These are phyloP conservation scores for Drosophila kanapiae DNA, from an alignment of 1,140 invertebrate species.

Conservation along the genomic window DNA sequence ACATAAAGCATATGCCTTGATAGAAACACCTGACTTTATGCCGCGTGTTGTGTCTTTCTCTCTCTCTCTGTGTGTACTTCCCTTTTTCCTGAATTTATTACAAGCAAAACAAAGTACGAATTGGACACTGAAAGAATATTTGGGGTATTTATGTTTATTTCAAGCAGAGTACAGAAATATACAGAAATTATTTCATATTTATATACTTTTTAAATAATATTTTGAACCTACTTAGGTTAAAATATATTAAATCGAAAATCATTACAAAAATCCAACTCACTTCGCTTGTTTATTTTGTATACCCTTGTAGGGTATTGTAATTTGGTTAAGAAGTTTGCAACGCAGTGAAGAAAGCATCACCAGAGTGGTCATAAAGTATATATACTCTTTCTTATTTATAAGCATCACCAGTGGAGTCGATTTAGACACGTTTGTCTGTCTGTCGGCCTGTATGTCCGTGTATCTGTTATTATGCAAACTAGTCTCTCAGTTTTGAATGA, in stretches of 20 bases:
- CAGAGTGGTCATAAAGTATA: no score
- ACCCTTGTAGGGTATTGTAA: no score
- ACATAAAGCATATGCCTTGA: slow-evolving; percentile 43
- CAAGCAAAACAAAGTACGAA: slow-evolving; percentile 36
- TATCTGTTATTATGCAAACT: no score
- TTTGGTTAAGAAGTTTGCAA: no score
- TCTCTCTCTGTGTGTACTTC: slow-evolving; percentile 20
- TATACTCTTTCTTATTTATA: no score
- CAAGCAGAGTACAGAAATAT: background rate
- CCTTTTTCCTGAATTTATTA: slow-evolving; percentile 38
- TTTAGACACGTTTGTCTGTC: no score
- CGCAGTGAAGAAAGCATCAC: no score
- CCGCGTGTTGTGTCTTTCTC: slow-evolving; percentile 28
- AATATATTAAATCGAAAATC: background rate
- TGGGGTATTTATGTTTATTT: background rate
- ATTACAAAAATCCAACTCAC: no score
- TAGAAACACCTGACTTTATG: slow-evolving; percentile 66
- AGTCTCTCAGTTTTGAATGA: no score
- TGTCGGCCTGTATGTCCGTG: no score
- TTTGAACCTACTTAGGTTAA: background rate
- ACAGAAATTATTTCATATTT: background rate
- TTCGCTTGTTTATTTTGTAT: background rate
- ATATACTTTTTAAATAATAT: no score
- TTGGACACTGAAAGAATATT: slow-evolving; percentile 9
- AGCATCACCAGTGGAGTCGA: no score